Evolutionary conservation across 2,113 vertebrate species (phyloP).

Genomic region (Proterorhinus semilunaris): DNA sequence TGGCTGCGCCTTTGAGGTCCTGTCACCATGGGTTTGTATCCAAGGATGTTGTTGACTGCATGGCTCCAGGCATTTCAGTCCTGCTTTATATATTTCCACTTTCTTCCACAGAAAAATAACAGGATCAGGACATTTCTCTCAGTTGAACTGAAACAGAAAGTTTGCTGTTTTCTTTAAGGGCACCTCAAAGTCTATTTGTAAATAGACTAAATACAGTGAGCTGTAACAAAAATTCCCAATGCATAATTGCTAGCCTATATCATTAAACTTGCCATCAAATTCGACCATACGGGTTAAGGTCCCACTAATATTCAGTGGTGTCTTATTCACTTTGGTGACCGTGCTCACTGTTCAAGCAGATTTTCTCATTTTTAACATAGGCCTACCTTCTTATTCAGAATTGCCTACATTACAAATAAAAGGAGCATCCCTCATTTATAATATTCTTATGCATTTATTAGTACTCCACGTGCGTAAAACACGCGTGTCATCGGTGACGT

Average conservation of each 20-base stretch:
- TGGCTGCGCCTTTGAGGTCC: conserved; percentile 54
- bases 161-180: background rate
- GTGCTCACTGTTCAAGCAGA: too few relatives aligned
- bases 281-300: too few relatives aligned
- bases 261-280: too few relatives aligned
- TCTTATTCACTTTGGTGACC: too few relatives aligned
- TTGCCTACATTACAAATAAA: background rate
- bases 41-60: conserved; percentile 63
- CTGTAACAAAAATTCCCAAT: too few relatives aligned
- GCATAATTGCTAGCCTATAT: too few relatives aligned
- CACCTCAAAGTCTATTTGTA: background rate
- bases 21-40: conserved; percentile 74
- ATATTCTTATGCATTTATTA: background rate
- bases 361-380: too few relatives aligned
- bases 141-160: background rate
- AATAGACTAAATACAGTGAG: too few relatives aligned
- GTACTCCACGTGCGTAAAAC: conserved; percentile 31
- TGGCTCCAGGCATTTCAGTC: conserved; percentile 44
- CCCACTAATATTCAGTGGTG: too few relatives aligned
- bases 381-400: background rate
- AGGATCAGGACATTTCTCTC: background rate
- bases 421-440: background rate
- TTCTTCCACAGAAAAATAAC: conserved; percentile 12
- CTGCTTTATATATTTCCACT: conserved; percentile 24
- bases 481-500: conserved; percentile 67